Conservation (phyloP, 2,797 vertebrate genomes). For the Peromyscus eremicus region DNA sequence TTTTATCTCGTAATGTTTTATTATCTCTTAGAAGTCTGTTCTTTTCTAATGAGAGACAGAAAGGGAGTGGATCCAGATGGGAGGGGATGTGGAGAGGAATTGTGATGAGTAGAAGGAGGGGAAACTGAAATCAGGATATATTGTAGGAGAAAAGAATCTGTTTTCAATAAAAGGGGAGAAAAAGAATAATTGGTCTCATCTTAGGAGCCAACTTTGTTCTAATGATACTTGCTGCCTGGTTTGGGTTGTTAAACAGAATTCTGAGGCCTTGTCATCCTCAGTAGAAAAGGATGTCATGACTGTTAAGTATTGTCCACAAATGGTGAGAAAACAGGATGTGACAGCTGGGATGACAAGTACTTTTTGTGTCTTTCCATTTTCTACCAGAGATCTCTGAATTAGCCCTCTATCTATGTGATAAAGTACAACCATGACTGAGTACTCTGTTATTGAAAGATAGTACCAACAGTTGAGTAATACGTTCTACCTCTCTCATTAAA, state of each 20-base stretch:
- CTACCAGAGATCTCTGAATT: constrained; percentile 31
- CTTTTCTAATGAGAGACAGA: background rate
- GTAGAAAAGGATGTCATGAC: background rate
- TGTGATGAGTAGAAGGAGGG: too few species aligned
- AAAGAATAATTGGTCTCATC: constrained; percentile 3
- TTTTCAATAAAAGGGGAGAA: background rate
- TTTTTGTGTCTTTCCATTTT: constrained; percentile 60
- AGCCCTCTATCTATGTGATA: constrained; percentile 45
- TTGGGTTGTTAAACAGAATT: background rate
- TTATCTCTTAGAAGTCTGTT: background rate
- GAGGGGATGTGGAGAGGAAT: background rate
- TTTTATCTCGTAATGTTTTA: background rate
- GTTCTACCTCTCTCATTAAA: constrained; percentile 68
- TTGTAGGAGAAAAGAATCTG: background rate
- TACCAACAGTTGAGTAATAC: constrained; percentile 74
- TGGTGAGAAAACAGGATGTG: background rate
- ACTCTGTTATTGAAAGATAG: constrained; percentile 77
- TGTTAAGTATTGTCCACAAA: background rate
- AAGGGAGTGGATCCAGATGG: background rate
- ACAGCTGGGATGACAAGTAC: background rate
- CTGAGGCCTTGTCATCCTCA: background rate
- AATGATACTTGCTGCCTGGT: background rate
- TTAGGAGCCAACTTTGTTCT: background rate
- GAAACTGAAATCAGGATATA: background rate
- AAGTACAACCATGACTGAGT: constrained; percentile 61